phyloP scores from a whole-genome alignment of 2,797 vertebrate genomes.

The Lepilemur ruficaudatus region DNA sequence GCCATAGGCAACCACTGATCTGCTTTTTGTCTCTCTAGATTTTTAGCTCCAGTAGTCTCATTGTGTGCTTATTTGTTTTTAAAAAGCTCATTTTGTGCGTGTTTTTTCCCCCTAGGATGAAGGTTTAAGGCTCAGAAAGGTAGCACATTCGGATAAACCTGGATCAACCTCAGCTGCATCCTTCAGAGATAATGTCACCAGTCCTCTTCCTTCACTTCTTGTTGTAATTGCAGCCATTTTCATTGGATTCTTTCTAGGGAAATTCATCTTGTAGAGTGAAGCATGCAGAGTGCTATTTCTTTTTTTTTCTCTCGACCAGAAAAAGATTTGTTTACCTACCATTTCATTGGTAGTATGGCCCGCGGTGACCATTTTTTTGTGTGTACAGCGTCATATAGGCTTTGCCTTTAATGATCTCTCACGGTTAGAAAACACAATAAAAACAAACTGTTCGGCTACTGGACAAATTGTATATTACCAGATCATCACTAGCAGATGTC shows the following conservation, averaged over 20 bases:
- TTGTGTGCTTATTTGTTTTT: neutral
- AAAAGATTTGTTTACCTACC: conserved; percentile 95
- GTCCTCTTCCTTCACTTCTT: conserved; percentile 97
- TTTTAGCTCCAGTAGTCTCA: neutral
- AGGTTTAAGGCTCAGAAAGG: conserved; percentile 93
- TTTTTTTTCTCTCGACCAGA: conserved; percentile 83
- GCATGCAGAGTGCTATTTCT: conserved; percentile 89
- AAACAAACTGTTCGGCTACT: conserved; percentile 87
- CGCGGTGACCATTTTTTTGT: conserved; percentile 85
- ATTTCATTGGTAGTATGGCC: conserved; percentile 95
- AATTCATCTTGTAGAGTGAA: conserved; percentile 99
- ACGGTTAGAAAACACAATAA: conserved; percentile 90
- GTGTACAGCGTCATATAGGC: conserved; percentile 94
- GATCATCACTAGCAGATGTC: conserved; percentile 88
- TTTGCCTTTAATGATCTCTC: conserved; percentile 90
- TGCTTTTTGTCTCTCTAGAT: neutral
- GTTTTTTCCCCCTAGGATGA: conserved; percentile 89
- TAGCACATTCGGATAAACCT: conserved; percentile 91
- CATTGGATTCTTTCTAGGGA: conserved; percentile 99
- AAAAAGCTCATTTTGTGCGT: conserved; percentile 52
- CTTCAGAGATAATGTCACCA: conserved; percentile 91
- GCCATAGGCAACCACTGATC: neutral
- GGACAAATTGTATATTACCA: conserved; percentile 87
- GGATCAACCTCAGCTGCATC: conserved; percentile 89
- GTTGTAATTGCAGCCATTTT: conserved; percentile 99